Conservation (phyloP, 2,113 vertebrate genomes). For the Chrysochloris asiatica region DNA sequence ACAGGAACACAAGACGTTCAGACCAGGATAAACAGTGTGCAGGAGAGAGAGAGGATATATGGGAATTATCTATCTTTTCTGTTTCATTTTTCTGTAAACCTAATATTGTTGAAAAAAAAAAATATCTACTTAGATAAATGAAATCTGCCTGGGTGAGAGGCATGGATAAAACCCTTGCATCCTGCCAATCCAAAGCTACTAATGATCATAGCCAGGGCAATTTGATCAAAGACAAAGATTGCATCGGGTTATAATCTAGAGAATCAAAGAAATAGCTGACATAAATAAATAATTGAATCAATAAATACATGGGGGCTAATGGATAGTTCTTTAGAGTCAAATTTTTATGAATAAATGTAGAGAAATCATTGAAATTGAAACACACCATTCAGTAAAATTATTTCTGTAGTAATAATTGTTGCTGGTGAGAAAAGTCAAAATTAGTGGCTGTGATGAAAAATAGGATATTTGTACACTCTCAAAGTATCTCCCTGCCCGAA, state of each 20-base stretch:
- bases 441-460: background rate
- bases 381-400: background rate
- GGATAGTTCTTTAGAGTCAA: background rate
- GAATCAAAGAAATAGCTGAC: background rate
- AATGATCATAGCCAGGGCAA: background rate
- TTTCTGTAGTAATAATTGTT: background rate
- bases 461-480: background rate
- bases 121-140: background rate
- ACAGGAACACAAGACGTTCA: background rate
- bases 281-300: background rate
- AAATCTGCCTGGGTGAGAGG: background rate
- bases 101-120: background rate
- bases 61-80: background rate
- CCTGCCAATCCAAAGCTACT: too few relatives aligned
- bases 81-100: background rate
- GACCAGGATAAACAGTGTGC: too few relatives aligned
- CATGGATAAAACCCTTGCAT: fast-evolving
- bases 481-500: background rate
- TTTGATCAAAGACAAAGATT: background rate
- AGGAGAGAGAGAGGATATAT: background rate
- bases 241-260: background rate
- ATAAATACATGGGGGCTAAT: background rate
- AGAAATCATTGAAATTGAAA: background rate
- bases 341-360: background rate
- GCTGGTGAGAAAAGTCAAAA: background rate